Conservation (phyloP, 2,888 invertebrate genomes). For the Hoplodrina blanda region DNA sequence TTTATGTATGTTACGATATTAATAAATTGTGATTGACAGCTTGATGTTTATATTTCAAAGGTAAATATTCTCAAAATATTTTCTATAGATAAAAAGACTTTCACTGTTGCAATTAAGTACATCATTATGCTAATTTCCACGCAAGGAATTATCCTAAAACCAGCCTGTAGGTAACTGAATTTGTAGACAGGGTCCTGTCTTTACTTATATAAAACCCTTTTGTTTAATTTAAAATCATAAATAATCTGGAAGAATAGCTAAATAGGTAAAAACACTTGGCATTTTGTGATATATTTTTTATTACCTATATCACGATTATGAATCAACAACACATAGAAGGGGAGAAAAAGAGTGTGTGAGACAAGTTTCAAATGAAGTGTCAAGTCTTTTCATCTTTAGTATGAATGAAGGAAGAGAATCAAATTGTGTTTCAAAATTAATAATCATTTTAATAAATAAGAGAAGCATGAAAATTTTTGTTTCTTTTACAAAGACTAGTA, state of each 20-base stretch:
- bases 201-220: too few species aligned
- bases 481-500: conserved; percentile 38
- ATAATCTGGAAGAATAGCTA: not conserved
- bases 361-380: conserved; percentile 1
- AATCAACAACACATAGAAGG: not conserved
- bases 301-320: not conserved
- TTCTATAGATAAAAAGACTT: conserved; percentile 41
- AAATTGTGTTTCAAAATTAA: not conserved
- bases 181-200: not conserved
- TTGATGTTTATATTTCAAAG: conserved; percentile 18
- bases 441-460: not conserved
- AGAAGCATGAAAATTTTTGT: not conserved
- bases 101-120: not conserved
- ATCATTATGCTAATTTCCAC: not conserved
- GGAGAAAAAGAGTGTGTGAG: not conserved
- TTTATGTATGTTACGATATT: conserved; percentile 5
- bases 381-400: conserved; percentile 43
- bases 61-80: conserved; percentile 26
- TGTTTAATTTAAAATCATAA: too few species aligned
- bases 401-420: not conserved
- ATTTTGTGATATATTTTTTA: not conserved
- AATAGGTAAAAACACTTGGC: not conserved
- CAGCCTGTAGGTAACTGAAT: not conserved
- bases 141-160: not conserved
- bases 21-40: conserved; percentile 28